These are phyloP conservation scores for Stichodactyla mertensii DNA, from an alignment of 64 coral and sea anemone genomes.

Conservation along the genomic window DNA sequence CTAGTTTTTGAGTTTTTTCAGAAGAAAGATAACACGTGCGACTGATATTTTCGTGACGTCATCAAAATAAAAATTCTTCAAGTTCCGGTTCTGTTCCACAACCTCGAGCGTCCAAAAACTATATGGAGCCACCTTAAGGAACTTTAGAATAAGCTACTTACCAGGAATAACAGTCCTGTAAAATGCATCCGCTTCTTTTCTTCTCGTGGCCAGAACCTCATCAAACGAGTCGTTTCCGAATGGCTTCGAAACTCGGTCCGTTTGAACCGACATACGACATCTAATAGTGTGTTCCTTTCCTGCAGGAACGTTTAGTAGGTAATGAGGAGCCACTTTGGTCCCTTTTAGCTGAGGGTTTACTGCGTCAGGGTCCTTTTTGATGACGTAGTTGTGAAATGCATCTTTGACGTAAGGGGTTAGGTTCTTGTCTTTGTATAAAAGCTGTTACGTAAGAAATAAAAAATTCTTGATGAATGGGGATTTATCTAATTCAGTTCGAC, in stretches of 20 bases:
- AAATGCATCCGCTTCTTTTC: constrained; percentile 72
- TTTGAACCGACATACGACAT: constrained; percentile 62
- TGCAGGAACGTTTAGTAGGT: constrained; percentile 64
- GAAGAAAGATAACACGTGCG: too few relatives aligned
- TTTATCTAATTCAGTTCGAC: not conserved
- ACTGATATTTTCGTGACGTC: too few relatives aligned
- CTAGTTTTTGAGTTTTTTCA: too few relatives aligned
- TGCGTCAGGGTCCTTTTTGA: constrained; percentile 74
- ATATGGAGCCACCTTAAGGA: too few relatives aligned
- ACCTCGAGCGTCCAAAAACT: too few relatives aligned
- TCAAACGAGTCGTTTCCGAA: constrained; percentile 74
- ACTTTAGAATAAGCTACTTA: not conserved
- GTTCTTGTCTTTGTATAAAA: constrained; percentile 33
- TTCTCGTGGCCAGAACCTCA: constrained; percentile 60
- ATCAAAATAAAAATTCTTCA: too few relatives aligned
- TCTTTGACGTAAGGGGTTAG: constrained; percentile 79
- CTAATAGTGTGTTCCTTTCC: constrained; percentile 60
- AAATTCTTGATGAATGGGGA: not conserved
- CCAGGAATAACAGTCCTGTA: constrained; percentile 84
- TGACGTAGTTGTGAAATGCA: constrained; percentile 89
- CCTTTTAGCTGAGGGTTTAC: constrained; percentile 76
- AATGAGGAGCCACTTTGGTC: constrained; percentile 83
- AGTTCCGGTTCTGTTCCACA: too few relatives aligned
- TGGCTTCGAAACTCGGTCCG: constrained; percentile 51
- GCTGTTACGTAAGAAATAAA: constrained; percentile 15